Evolutionary conservation across 2,797 vertebrate species (phyloP).

Genomic region (Orientallactaga sibirica): DNA sequence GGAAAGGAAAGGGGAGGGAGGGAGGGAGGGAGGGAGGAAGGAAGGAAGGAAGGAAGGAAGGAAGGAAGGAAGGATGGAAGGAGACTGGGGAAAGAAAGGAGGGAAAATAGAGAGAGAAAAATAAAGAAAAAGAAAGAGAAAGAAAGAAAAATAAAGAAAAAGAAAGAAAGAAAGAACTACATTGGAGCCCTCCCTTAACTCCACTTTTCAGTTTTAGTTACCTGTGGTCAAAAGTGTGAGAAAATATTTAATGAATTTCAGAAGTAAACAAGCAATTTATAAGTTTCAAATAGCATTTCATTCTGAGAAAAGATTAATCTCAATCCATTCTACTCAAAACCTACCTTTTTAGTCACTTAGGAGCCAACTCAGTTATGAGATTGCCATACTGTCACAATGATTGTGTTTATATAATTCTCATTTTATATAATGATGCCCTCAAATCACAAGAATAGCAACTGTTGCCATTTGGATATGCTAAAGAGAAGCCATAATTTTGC

Average conservation of each 20-base stretch:
- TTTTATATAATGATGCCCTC: neutral
- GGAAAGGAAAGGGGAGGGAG: too few relatives aligned
- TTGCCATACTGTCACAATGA: neutral
- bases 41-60: too few relatives aligned
- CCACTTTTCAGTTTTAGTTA: neutral
- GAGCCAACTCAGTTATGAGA: neutral
- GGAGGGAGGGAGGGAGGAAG: too few relatives aligned
- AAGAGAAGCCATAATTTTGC: neutral
- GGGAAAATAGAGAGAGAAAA: too few relatives aligned
- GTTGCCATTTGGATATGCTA: neutral
- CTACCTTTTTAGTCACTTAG: neutral
- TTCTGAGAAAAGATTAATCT: neutral
- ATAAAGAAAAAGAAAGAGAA: too few relatives aligned
- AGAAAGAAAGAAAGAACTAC: neutral
- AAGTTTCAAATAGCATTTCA: neutral
- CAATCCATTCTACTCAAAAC: neutral
- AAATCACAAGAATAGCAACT: neutral
- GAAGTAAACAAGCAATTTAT: neutral
- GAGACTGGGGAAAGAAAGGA: neutral
- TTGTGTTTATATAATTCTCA: neutral
- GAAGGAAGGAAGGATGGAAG: neutral
- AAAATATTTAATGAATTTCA: neutral
- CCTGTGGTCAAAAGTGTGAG: neutral
- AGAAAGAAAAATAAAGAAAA: too few relatives aligned
- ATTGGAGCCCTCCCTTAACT: neutral